phyloP scores from a whole-genome alignment of 2,888 invertebrate genomes.

The Lottia scabra region DNA sequence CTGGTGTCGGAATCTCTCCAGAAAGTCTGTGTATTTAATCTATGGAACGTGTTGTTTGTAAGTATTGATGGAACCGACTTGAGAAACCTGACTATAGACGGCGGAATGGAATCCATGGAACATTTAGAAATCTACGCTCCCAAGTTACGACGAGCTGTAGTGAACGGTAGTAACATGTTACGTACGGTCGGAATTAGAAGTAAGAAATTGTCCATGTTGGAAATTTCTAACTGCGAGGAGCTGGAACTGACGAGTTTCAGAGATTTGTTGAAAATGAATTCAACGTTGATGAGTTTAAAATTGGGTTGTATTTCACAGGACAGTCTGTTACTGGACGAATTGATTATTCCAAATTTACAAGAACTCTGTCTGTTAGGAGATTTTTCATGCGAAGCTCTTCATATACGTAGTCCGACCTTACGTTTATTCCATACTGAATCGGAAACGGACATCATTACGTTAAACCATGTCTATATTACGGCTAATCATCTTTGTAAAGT shows the following conservation, averaged over 20 bases:
- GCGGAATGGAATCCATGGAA: slow-evolving; percentile 51
- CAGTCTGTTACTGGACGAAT: slow-evolving; percentile 48
- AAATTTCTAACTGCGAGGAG: slow-evolving; percentile 50
- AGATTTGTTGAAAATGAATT: slow-evolving; percentile 41
- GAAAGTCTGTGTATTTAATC: slow-evolving; percentile 52
- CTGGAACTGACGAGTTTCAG: slow-evolving; percentile 46
- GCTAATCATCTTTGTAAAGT: slow-evolving; percentile 57
- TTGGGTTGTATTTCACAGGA: slow-evolving; percentile 51
- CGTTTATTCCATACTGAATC: slow-evolving; percentile 51
- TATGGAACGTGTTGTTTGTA: slow-evolving; percentile 52
- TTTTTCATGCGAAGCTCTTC: slow-evolving; percentile 52
- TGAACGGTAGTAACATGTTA: slow-evolving; percentile 49
- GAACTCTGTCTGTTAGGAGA: slow-evolving; percentile 53
- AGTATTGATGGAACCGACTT: slow-evolving; percentile 43
- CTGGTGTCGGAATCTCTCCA: slow-evolving; percentile 47
- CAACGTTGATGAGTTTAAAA: slow-evolving; percentile 38
- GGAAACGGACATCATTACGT: slow-evolving; percentile 50
- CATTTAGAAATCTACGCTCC: slow-evolving; percentile 45
- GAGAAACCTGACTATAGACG: slow-evolving; percentile 46
- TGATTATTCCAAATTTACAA: slow-evolving; percentile 43
- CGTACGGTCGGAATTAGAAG: slow-evolving; percentile 45
- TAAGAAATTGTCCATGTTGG: slow-evolving; percentile 41
- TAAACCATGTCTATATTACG: slow-evolving; percentile 55
- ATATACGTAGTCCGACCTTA: slow-evolving; percentile 50
- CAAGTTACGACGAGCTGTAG: slow-evolving; percentile 36